Conservation (phyloP, 2,797 vertebrate genomes). For the Ceryle rudis region DNA sequence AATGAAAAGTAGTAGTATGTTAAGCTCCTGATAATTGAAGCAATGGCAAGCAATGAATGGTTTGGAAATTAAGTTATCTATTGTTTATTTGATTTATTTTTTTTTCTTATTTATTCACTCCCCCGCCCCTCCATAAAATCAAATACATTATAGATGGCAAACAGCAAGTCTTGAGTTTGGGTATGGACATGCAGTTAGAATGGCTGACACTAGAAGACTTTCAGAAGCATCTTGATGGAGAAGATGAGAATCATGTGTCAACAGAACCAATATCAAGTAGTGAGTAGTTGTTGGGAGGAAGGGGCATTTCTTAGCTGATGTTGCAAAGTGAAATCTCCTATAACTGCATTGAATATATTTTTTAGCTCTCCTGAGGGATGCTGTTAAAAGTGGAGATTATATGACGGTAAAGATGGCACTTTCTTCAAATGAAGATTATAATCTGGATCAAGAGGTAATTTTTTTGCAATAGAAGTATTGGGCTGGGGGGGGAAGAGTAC, state of each 20-base stretch:
- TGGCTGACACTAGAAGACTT: constrained; percentile 98
- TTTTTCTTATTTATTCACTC: neutral
- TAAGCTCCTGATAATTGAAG: neutral
- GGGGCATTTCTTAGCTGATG: neutral
- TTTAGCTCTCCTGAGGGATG: constrained; percentile 90
- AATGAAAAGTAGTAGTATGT: neutral
- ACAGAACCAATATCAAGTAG: constrained; percentile 84
- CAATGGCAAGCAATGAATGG: neutral
- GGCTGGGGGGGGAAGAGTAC: neutral
- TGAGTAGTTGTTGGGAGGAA: constrained; percentile 79
- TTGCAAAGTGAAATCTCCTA: neutral
- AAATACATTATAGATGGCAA: constrained; percentile 63
- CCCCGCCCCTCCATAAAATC: neutral
- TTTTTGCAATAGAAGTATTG: neutral
- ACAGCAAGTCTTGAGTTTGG: constrained; percentile 89
- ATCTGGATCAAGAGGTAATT: constrained; percentile 95
- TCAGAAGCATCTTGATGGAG: constrained; percentile 94
- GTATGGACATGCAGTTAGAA: constrained; percentile 95
- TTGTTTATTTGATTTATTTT: neutral
- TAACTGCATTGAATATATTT: constrained; percentile 23
- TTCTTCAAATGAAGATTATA: constrained; percentile 93
- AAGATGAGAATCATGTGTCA: constrained; percentile 86
- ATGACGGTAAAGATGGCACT: constrained; percentile 94
- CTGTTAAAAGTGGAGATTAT: constrained; percentile 96
- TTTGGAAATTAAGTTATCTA: neutral